A percentile compares a stretch with the other conserved stretches of the same genome.
These are phyloP conservation scores for Plumapathes pennacea DNA, from an alignment of 92 coral and sea anemone genomes.

Conservation along the genomic window DNA sequence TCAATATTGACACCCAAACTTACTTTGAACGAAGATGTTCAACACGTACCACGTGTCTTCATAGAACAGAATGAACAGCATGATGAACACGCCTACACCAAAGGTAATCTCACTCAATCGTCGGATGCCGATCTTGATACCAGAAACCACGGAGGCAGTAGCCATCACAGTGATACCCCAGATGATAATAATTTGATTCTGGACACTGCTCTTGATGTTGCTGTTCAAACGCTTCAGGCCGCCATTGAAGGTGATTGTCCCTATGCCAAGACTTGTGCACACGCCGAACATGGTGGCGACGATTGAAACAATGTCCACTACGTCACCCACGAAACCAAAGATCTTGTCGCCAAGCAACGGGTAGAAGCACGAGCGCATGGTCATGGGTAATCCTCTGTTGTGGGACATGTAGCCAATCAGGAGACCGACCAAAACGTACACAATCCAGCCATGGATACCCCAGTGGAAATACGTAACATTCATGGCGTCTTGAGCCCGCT, in stretches of 20 bases:
- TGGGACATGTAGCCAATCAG: conserved; percentile 75
- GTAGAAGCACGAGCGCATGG: conserved; percentile 85
- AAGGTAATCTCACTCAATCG: conserved; percentile 87
- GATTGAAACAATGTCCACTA: conserved; percentile 78
- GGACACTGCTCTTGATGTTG: conserved; percentile 36
- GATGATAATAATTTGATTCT: conserved; percentile 73
- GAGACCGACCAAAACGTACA: conserved; percentile 79
- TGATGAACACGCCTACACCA: conserved; percentile 64
- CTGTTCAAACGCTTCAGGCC: conserved; percentile 61
- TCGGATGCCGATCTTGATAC: conserved; percentile 79
- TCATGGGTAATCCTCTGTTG: conserved; percentile 84
- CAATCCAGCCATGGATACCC: conserved; percentile 97
- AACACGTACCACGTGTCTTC: conserved; percentile 77
- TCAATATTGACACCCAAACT: too few species aligned
- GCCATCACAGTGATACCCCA: conserved; percentile 91
- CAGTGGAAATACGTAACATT: conserved; percentile 86
- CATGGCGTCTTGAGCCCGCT: conserved; percentile 91
- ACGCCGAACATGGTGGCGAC: conserved; percentile 95
- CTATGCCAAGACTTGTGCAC: conserved; percentile 91
- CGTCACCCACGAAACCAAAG: conserved; percentile 81
- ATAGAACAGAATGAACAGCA: conserved; percentile 72
- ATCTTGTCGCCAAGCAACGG: conserved; percentile 85
- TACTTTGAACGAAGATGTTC: conserved; percentile 70
- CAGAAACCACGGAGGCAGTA: conserved; percentile 78
- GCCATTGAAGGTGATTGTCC: conserved; percentile 75